Conservation (phyloP, 1,140 invertebrate genomes). For the Riptortus pedestris region DNA sequence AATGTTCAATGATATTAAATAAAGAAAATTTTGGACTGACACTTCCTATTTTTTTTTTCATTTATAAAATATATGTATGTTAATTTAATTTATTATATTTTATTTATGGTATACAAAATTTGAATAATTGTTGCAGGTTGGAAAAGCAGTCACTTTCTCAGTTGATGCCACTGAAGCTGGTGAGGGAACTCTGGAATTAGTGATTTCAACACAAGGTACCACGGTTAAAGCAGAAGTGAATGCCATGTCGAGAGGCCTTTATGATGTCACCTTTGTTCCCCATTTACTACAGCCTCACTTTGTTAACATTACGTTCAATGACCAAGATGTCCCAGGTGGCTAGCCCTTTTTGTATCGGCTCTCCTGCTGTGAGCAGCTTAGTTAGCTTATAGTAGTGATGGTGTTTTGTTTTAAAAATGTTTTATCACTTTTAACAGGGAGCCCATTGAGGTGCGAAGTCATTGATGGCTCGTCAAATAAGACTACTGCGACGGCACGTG, state of each 20-base stretch:
- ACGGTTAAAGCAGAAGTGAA: slow-evolving; percentile 81
- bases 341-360: background rate
- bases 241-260: slow-evolving; percentile 78
- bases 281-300: slow-evolving; percentile 80
- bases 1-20: too few relatives aligned
- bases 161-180: slow-evolving; percentile 93
- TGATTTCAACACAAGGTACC: slow-evolving; percentile 81
- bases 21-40: too few relatives aligned
- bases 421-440: slow-evolving; percentile 52
- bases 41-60: too few relatives aligned
- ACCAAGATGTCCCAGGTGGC: slow-evolving; percentile 71
- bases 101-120: background rate
- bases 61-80: too few relatives aligned
- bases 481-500: slow-evolving; percentile 35
- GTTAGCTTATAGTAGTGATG: background rate
- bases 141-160: slow-evolving; percentile 77
- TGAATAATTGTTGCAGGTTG: slow-evolving; percentile 41
- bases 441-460: slow-evolving; percentile 69
- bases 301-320: slow-evolving; percentile 94
- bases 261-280: slow-evolving; percentile 94
- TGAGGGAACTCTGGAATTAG: slow-evolving; percentile 87
- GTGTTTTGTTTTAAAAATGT: background rate
- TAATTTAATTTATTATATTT: too few relatives aligned
- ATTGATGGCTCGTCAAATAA: slow-evolving; percentile 38
- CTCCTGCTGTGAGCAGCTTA: too few relatives aligned